Evolutionary conservation across 2,888 invertebrate species (phyloP), one percentile per base, ranked within the genome.

Genomic region (Choreutis nemorana): DNA sequence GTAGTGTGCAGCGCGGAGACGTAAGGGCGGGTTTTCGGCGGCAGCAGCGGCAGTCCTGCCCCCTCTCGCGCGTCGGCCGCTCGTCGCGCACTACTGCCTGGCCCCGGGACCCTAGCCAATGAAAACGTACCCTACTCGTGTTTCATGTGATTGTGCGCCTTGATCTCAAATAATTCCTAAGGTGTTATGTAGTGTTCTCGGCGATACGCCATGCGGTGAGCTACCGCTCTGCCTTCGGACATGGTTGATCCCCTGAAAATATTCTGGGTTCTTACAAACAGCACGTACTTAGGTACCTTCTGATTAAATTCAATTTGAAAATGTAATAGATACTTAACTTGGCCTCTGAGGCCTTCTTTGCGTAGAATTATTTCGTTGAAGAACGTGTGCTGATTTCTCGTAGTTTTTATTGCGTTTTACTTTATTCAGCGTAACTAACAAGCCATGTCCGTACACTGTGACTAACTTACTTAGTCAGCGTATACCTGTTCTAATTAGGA

Each of bases 161-260:
- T 18, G 12, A 26, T 8, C 18, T 5, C 26, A 26, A n/a, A n/a
- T n/a, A n/a, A n/a, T n/a, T n/a, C n/a, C n/a, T n/a, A n/a, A n/a
- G 10, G 25, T 30, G 25, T n/a, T 13, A 24, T 43, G 40, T 47
- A 44, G 48, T 44, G 40, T 50, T 43, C 15, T 8, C 18, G 41
- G 29, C 47, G 54, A 48, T 61, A 66, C 64, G 63, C 63, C 66
- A 78, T 78, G 77, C 71, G 67, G 66, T 78, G 67, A 73, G 55
- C 50, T 52, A 56, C 58, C 59, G 49, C 45, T 48, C n/a, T n/a
- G n/a, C n/a, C n/a, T n/a, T n/a, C n/a, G n/a, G n/a, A n/a, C n/a
- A 89, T 89, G 89, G 88, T 89, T 70, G 89, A 89, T 82, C 89
- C 89, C 62, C 83, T 89, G 64, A 89, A 89, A 81, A 85, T 89